Evolutionary conservation across 2,797 vertebrate genomes (phyloP), one percentile per base, ranked within the genome.

Genomic region (Cercopithecus diana): DNA sequence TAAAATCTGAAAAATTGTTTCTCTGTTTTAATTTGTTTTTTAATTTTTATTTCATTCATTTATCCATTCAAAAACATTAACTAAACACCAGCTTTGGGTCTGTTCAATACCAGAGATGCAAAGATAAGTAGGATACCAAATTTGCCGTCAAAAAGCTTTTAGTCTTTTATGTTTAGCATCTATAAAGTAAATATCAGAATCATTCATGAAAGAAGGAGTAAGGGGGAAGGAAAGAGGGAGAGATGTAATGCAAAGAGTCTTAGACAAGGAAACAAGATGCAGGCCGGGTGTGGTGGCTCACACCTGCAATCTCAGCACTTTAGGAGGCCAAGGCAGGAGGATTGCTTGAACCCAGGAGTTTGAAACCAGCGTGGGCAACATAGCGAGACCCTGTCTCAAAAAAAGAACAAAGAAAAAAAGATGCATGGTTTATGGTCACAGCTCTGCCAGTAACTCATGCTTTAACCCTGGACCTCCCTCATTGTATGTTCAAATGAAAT

Each of bases 71-170:
- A 80, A 45, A 96, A 26, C 8, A 82, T 33, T 92, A 72, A 50
- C 33, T 22, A 24, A 79, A 72, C 28, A 41, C 36, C 70, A 89
- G 83, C 8, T 67, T 73, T 80, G 39, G 58, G 39, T 64, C 50
- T 55, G 77, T 36, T 93, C 43, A 55, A 48, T 91, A 55, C 4
- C 82, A 61, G 48, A 57, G 75, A 93, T 67, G 26, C 70, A 77
- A 95, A 93, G 30, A 50, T 28, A 92, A 95, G 52, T 33, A 91
- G 9, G 5, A 70, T 7, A 77, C 5, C 48, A 80, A 87, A 90
- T 85, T 80, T 89, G 57, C 41, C 61, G 64, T 96, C 73, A 50
- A 30, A 88, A 95, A 87, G n/a, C 45, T 81, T 89, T 96, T 58
- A 36, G 24, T 76, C 72, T 87, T 87, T 88, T 79, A 39, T 84